Conservation (phyloP, 2,113 vertebrate species). For the Oostethus manadensis region DNA sequence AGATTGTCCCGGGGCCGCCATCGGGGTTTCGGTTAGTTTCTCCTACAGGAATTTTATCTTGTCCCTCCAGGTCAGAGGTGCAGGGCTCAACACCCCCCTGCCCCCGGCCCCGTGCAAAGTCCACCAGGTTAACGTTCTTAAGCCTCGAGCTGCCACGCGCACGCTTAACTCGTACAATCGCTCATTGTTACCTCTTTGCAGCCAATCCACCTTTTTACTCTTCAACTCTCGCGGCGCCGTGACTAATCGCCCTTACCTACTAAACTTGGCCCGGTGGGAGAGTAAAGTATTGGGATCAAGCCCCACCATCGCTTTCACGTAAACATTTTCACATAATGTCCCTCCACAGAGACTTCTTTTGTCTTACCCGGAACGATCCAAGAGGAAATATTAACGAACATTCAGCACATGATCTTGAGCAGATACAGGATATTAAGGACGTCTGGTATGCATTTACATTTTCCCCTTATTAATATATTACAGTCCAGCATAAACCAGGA, state of each 20-base stretch:
- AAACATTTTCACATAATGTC: not conserved
- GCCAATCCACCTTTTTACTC: not conserved
- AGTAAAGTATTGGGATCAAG: not conserved
- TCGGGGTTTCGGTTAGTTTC: not conserved
- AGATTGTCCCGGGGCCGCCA: not conserved
- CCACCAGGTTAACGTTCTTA: slow-evolving; percentile 2
- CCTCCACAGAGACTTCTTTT: not conserved
- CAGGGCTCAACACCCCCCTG: not conserved
- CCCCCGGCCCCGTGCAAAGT: not conserved
- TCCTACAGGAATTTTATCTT: not conserved
- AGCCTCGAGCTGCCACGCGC: not conserved
- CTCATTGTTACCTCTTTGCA: not conserved
- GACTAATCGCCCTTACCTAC: not conserved
- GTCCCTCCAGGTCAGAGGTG: slow-evolving; percentile 3
- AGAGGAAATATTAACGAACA: not conserved
- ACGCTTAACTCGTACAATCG: not conserved
- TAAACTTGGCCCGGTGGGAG: not conserved
- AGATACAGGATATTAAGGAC: too few species aligned
- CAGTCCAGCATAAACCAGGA: too few species aligned
- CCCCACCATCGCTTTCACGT: not conserved
- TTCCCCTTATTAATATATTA: too few species aligned
- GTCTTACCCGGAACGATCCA: not conserved
- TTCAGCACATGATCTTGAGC: too few species aligned
- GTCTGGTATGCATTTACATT: too few species aligned
- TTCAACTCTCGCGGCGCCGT: not conserved